Conservation (phyloP, 1,140 invertebrate species). For the Trypoxylus dichotomus region DNA sequence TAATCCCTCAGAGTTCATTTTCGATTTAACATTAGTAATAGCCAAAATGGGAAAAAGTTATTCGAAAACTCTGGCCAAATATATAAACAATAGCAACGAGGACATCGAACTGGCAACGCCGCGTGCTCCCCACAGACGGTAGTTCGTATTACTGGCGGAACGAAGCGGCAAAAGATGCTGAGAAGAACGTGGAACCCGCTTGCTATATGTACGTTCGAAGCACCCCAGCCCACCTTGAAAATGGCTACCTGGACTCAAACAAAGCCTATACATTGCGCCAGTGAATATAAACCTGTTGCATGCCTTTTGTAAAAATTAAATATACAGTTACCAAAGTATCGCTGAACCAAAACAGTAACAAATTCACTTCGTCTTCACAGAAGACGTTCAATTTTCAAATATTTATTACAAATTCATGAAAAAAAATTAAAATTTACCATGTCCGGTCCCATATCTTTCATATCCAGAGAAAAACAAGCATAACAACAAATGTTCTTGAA, state of each 20-base stretch:
- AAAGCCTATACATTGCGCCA: slow-evolving; percentile 31
- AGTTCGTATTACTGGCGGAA: slow-evolving; percentile 12
- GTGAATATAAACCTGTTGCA: slow-evolving; percentile 43
- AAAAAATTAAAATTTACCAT: slow-evolving; percentile 61
- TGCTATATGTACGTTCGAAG: background rate
- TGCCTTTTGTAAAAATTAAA: background rate
- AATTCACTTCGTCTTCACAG: background rate
- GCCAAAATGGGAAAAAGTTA: background rate
- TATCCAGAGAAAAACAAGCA: slow-evolving; percentile 56
- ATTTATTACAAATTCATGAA: background rate
- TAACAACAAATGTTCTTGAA: slow-evolving; percentile 26
- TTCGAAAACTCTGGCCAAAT: slow-evolving; percentile 32
- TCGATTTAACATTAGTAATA: background rate
- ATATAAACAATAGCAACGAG: slow-evolving; percentile 30
- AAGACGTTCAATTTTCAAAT: background rate
- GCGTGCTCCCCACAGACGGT: slow-evolving; percentile 34
- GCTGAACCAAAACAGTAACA: background rate
- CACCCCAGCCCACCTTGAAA: slow-evolving; percentile 42
- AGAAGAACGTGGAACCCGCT: background rate
- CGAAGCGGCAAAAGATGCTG: slow-evolving; percentile 33
- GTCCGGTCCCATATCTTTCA: slow-evolving; percentile 75
- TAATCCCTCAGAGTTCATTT: no score
- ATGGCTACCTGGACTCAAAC: slow-evolving; percentile 47
- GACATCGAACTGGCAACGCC: slow-evolving; percentile 40
- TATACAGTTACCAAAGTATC: background rate